Percentiles rank a stretch among this genome's conserved stretches.
Evolutionary conservation across 37 sponge, comb jelly and placozoan genomes (phyloP).

Genomic region (Spongilla lacustris): DNA sequence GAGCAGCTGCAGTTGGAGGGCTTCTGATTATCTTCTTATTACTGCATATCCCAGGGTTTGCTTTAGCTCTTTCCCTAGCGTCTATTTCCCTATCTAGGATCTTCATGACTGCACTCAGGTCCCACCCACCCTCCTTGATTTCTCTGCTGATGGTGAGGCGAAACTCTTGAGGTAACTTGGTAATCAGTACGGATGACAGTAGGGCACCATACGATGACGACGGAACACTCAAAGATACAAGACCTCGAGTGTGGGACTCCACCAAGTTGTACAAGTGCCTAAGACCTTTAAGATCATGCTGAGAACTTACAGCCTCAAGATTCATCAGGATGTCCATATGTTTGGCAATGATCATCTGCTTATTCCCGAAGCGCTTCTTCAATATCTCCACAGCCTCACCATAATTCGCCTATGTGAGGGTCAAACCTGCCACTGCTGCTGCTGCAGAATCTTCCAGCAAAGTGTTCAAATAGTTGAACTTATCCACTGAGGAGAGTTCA

Average conservation of each 20-base stretch:
- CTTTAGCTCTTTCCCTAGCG: conserved; percentile 22
- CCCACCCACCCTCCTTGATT: conserved; percentile 26
- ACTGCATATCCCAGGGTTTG: not conserved
- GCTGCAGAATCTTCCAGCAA: no score
- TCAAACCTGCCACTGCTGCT: no score
- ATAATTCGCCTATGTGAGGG: conserved; percentile 22
- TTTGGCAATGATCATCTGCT: conserved; percentile 18
- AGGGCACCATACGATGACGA: conserved; percentile 30
- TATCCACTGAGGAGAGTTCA: no score
- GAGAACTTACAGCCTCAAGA: conserved; percentile 12
- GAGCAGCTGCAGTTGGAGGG: conserved; percentile 6
- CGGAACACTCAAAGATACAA: conserved; percentile 25
- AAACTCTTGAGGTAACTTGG: conserved; percentile 31
- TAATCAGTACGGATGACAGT: conserved; percentile 19
- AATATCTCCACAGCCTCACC: conserved; percentile 12
- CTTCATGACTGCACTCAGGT: conserved; percentile 15
- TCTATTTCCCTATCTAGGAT: conserved; percentile 21
- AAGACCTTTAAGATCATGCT: conserved; percentile 28
- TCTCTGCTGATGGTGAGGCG: conserved; percentile 17
- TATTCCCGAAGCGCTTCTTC: conserved; percentile 33
- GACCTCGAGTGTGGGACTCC: conserved; percentile 25
- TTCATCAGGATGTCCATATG: conserved; percentile 33
- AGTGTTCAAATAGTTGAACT: no score
- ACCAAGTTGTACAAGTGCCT: conserved; percentile 24
- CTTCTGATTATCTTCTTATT: not conserved